These are phyloP conservation scores for Cossypha niveicapilla DNA, from an alignment of 2,797 vertebrate species.

Conservation along the genomic window DNA sequence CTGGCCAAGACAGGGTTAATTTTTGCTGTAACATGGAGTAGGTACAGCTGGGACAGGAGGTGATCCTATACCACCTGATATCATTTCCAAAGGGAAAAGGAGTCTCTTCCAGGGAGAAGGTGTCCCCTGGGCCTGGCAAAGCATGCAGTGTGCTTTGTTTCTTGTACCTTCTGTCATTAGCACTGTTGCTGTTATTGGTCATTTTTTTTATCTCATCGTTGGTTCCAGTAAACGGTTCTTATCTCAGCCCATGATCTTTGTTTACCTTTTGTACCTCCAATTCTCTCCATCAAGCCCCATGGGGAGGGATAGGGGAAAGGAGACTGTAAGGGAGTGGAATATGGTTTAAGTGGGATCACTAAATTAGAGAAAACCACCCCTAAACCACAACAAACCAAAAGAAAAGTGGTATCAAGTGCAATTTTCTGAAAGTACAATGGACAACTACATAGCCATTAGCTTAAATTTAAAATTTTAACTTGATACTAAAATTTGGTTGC, in stretches of 20 bases:
- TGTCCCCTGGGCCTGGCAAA: neutral
- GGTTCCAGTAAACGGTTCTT: neutral
- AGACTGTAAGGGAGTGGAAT: neutral
- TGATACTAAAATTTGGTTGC: neutral
- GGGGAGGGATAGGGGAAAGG: neutral
- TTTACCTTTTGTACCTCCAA: neutral
- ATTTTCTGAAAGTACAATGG: neutral
- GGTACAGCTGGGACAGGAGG: neutral
- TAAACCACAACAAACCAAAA: neutral
- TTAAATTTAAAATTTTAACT: neutral
- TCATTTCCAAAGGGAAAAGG: fast-evolving
- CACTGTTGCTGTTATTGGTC: neutral
- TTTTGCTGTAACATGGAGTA: neutral
- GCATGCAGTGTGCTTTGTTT: neutral
- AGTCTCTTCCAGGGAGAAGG: neutral
- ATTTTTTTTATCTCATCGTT: neutral
- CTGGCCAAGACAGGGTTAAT: neutral
- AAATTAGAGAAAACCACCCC: neutral
- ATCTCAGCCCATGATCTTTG: neutral
- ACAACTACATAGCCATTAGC: neutral
- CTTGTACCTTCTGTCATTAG: neutral
- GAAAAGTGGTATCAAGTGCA: neutral
- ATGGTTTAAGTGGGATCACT: neutral
- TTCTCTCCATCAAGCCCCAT: neutral
- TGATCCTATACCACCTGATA: too few relatives aligned